Evolutionary conservation across 2,113 vertebrate genomes (phyloP).

Genomic region (Aythya baeri): DNA sequence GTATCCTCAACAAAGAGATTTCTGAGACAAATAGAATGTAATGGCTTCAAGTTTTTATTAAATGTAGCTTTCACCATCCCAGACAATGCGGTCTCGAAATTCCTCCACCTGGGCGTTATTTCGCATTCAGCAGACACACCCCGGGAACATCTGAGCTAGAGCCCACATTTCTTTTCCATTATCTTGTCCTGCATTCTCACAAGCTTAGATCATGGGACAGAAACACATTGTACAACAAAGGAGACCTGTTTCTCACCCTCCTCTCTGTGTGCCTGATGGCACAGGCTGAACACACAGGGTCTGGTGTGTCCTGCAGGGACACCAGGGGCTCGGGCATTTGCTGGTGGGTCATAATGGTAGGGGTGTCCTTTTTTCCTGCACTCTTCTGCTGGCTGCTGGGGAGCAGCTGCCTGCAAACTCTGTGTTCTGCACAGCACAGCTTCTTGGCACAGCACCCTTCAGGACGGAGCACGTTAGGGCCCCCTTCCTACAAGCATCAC

Average conservation of each 20-base stretch:
- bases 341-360: neutral
- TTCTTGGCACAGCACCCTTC: neutral
- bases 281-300: fast-evolving
- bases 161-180: neutral
- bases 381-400: neutral
- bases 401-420: neutral
- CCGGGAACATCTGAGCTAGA: neutral
- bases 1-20: neutral
- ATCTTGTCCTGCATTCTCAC: neutral
- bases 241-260: neutral
- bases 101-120: neutral
- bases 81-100: neutral
- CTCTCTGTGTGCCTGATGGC: fast-evolving
- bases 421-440: neutral
- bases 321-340: neutral
- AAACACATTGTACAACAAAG: neutral
- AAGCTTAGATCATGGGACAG: neutral
- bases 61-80: neutral
- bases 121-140: neutral
- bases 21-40: neutral
- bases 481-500: neutral
- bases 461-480: fast-evolving
- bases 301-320: neutral
- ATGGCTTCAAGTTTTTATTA: neutral
- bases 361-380: neutral